Conservation (phyloP, 2,113 vertebrate genomes). For the Upupa epops region DNA sequence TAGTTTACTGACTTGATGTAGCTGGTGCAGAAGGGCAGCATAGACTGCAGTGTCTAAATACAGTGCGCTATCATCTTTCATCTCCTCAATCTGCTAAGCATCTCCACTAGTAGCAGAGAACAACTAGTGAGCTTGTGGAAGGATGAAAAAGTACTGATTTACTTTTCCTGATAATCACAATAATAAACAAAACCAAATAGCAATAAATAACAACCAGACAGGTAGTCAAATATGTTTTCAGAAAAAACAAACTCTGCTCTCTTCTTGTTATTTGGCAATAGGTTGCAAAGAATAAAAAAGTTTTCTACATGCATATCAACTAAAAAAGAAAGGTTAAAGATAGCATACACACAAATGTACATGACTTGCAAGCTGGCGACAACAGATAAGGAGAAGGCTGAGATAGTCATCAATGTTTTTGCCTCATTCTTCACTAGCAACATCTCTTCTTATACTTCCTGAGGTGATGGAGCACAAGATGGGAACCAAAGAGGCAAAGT, state of each 20-base stretch:
- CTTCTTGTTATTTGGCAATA: too few relatives aligned
- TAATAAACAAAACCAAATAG: not conserved
- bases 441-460: too few relatives aligned
- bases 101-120: not conserved
- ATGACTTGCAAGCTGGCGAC: too few relatives aligned
- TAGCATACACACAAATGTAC: too few relatives aligned
- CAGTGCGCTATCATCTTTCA: not conserved
- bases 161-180: not conserved
- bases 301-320: too few relatives aligned
- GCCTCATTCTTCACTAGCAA: too few relatives aligned
- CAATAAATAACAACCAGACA: not conserved
- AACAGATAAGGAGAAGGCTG: too few relatives aligned
- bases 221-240: not conserved
- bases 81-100: not conserved
- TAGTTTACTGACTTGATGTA: rapidly evolving
- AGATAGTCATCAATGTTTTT: too few relatives aligned
- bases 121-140: not conserved
- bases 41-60: not conserved
- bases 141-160: not conserved
- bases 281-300: too few relatives aligned
- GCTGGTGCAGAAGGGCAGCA: not conserved
- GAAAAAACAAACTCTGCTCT: not conserved
- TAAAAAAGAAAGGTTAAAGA: too few relatives aligned
- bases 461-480: too few relatives aligned
- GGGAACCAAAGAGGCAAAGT: too few relatives aligned